A percentile compares a stretch with the other conserved stretches of the same genome.
Conservation (phyloP, 2,888 invertebrate species). For the Epinotia brunnichana region DNA sequence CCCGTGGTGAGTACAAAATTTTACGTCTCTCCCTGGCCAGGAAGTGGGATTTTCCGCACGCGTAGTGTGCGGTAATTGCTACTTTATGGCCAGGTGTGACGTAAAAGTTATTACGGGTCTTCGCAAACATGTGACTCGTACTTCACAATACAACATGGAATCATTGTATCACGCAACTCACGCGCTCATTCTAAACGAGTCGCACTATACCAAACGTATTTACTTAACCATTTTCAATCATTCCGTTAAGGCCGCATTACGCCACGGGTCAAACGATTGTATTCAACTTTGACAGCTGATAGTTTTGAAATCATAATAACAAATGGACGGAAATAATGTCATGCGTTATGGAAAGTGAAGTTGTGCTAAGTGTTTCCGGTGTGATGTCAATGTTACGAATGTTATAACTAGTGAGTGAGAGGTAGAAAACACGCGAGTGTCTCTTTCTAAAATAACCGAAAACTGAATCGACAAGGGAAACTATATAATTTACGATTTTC, state of each 20-base stretch:
- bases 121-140: too few species aligned
- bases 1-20: too few species aligned
- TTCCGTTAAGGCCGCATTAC: slow-evolving; percentile 37
- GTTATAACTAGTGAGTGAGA: background rate
- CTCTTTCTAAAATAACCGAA: too few species aligned
- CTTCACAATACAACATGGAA: background rate
- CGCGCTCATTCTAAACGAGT: slow-evolving; percentile 25
- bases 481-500: too few species aligned
- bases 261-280: slow-evolving; percentile 32
- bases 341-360: slow-evolving; percentile 40
- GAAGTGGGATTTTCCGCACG: too few species aligned
- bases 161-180: background rate
- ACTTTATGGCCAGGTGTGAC: too few species aligned
- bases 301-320: slow-evolving; percentile 40
- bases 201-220: slow-evolving; percentile 38
- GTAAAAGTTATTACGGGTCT: too few species aligned
- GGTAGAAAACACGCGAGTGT: too few species aligned
- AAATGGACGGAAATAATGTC: slow-evolving; percentile 38
- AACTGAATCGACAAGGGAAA: too few species aligned
- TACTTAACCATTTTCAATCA: slow-evolving; percentile 39
- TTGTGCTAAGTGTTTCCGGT: slow-evolving; percentile 32
- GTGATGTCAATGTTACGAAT: background rate
- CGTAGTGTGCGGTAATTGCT: too few species aligned
- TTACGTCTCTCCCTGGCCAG: too few species aligned
- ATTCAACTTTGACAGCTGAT: slow-evolving; percentile 38